phyloP scores from a whole-genome alignment of 2,113 vertebrate species.

The Grantiella picta region DNA sequence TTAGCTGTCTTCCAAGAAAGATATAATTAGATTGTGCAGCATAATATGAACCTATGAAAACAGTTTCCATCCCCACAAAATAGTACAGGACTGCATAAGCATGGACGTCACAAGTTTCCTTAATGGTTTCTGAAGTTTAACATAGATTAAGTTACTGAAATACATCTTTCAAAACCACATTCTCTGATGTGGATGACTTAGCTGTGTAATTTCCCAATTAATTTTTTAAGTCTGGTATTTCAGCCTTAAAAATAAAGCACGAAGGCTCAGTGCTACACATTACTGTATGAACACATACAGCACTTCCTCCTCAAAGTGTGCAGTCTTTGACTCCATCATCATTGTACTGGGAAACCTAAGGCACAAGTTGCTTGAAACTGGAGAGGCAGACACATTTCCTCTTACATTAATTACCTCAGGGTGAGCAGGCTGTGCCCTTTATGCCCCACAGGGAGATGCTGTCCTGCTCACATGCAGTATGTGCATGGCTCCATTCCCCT shows the following conservation, averaged over 20 bases:
- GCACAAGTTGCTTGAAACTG: neutral
- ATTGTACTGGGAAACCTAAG: neutral
- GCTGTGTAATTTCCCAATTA: neutral
- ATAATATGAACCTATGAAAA: neutral
- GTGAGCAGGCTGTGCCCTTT: neutral
- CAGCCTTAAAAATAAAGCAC: neutral
- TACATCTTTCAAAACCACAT: neutral
- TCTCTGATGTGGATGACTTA: neutral
- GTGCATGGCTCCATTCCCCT: accelerated
- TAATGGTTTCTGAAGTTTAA: neutral
- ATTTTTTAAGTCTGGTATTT: neutral
- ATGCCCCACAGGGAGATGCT: neutral
- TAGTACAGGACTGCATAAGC: neutral
- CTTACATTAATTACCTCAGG: accelerated
- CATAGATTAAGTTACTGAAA: neutral
- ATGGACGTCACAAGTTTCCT: neutral
- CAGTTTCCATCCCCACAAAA: neutral
- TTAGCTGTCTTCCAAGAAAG: slow-evolving; percentile 23
- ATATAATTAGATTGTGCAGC: slow-evolving; percentile 5
- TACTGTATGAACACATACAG: neutral
- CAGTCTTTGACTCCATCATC: accelerated
- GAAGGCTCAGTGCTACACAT: accelerated
- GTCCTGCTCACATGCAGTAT: neutral
- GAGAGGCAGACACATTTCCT: neutral
- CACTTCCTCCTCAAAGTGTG: neutral